Evolutionary conservation across 2,888 invertebrate genomes (phyloP).

Genomic region (Agrochola macilenta): DNA sequence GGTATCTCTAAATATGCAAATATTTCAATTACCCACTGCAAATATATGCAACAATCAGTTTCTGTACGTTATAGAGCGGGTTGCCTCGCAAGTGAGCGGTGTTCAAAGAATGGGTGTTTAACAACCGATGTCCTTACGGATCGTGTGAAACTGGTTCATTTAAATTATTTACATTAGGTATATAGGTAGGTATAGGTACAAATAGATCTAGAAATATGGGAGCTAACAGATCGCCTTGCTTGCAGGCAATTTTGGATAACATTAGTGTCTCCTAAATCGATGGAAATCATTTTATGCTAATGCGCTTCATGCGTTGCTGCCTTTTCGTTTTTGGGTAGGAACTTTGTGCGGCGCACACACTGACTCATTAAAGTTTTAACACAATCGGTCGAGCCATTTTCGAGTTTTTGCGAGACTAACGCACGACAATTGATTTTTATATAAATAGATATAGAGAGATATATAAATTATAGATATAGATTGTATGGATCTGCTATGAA

Average conservation of each 20-base stretch:
- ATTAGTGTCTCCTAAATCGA: background rate
- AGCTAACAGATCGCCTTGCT: background rate
- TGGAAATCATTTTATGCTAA: background rate
- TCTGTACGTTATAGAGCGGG: constrained; percentile 24
- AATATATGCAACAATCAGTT: constrained; percentile 9
- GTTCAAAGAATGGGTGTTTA: constrained; percentile 27
- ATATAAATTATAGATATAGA: no score
- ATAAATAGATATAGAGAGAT: no score
- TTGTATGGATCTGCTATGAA: no score
- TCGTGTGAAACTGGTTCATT: constrained; percentile 32
- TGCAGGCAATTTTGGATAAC: background rate
- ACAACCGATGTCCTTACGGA: constrained; percentile 38
- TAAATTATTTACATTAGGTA: background rate
- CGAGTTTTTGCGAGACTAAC: no score
- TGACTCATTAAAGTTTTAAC: no score
- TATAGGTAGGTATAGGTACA: background rate
- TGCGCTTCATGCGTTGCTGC: no score
- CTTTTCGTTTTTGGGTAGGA: no score
- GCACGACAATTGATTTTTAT: no score
- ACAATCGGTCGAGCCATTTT: no score
- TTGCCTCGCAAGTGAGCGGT: constrained; percentile 38
- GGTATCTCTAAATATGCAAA: constrained; percentile 26
- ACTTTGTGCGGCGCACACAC: no score
- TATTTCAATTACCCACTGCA: constrained; percentile 9
- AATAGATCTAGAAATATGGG: no score